Conservation (phyloP, 2,113 vertebrate genomes). For the Brachyhypopomus occidentalis region DNA sequence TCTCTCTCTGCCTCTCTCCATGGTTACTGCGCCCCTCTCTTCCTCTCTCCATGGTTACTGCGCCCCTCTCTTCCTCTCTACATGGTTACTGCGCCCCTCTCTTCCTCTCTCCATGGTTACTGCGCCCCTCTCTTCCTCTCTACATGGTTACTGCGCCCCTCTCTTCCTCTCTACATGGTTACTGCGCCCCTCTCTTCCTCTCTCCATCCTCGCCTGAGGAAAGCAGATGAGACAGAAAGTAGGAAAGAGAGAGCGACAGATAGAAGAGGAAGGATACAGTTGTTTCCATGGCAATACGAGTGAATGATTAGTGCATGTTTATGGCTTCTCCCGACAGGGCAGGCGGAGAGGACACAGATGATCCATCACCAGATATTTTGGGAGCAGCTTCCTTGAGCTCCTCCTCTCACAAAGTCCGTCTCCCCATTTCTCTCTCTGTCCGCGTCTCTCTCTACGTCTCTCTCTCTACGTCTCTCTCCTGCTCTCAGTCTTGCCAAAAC, state of each 20-base stretch:
- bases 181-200: background rate
- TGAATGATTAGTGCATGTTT: conserved; percentile 5
- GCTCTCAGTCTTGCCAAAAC: background rate
- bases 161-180: background rate
- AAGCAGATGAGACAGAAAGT: no score
- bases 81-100: no score
- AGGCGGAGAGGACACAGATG: background rate
- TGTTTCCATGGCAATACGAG: background rate
- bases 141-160: background rate
- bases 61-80: no score
- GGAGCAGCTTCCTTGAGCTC: background rate
- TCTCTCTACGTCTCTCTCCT: background rate
- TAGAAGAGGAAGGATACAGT: background rate
- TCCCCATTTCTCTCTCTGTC: background rate
- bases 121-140: no score
- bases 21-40: no score
- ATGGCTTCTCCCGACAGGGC: background rate
- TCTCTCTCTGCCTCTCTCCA: conserved; percentile 10
- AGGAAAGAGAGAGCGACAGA: background rate
- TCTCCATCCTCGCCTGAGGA: background rate
- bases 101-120: no score
- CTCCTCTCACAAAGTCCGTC: background rate
- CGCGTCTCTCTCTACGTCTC: background rate
- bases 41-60: no score
- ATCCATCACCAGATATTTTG: background rate